Evolutionary conservation across 2,797 vertebrate species (phyloP), one percentile per base, ranked within the genome.

Genomic region (Psittacula derbiana): DNA sequence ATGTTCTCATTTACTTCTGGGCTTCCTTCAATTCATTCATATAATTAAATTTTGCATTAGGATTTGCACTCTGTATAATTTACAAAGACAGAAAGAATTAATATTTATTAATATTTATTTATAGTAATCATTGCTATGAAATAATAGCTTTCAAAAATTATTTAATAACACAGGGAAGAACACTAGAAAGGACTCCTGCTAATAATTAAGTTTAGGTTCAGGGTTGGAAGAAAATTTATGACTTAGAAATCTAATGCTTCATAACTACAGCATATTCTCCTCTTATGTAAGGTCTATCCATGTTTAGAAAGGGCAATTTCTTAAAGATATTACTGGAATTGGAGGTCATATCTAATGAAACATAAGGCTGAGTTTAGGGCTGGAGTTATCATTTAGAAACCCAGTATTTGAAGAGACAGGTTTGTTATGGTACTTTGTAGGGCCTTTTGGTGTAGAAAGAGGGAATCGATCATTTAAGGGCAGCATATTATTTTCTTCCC

Each of bases 11-110:
- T 90, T 83, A 55, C 27, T 86, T 78, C 57, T 74, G 30, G 10
- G 12, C 25, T 71, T 90, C 60, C 40, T 94, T 76, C 38, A 75
- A 44, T 85, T 85, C 3, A 62, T 83, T 80, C 4, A n/a, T 47
- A n/a, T 40, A 78, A 90, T 76, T 92, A 62, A 38, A 90, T 80
- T 92, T 88, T 92, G 6, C 5, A 8, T 74, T 88, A 66, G 30
- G 40, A 47, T 71, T 83, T 86, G 11, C 23, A 40, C 36, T 80
- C 86, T 4, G 0, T 62, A 38, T 80, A 41, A 66, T 36, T 78
- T 90, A 67, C 0, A 2, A 73, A 93, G 40, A 50, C 17, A 86
- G 28, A 30, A 33, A 53, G 24, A 88, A 74, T 28, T 79, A 4
- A 7, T 53, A 61, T 41, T 46, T 46, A 66, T 61, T 62, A 57